phyloP scores from a whole-genome alignment of 2,113 vertebrate genomes.

The Burhinus bistriatus region DNA sequence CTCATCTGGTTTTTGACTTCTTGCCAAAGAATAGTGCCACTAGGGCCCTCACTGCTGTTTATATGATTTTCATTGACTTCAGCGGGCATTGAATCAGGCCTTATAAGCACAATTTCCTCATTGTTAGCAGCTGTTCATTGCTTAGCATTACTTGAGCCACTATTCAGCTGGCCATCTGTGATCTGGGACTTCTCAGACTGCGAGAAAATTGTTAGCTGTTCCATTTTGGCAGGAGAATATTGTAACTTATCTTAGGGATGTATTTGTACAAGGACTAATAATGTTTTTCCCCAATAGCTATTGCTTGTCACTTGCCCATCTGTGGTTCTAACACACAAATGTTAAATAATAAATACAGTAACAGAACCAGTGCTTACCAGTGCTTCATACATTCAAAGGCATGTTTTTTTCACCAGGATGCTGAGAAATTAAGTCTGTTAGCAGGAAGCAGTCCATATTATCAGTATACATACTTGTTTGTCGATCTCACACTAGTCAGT shows the following conservation, averaged over 20 bases:
- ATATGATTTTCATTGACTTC: constrained; percentile 56
- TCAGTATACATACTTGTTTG: background rate
- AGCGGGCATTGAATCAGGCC: background rate
- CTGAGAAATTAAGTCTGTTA: background rate
- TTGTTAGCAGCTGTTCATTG: constrained; percentile 63
- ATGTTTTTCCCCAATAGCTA: constrained; percentile 40
- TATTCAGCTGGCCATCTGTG: constrained; percentile 49
- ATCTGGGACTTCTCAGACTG: constrained; percentile 48
- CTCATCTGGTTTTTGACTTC: background rate
- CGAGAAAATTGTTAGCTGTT: constrained; percentile 37
- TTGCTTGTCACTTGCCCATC: constrained; percentile 37
- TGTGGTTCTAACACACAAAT: constrained; percentile 14
- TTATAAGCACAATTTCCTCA: constrained; percentile 57
- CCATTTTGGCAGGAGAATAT: constrained; percentile 36
- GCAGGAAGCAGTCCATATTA: background rate
- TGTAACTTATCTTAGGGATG: constrained; percentile 17
- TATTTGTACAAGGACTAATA: constrained; percentile 45
- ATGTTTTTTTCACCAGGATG: background rate
- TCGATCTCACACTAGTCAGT: background rate
- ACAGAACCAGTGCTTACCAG: background rate
- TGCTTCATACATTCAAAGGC: background rate
- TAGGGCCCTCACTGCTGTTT: constrained; percentile 17
- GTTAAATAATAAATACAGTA: constrained; percentile 34
- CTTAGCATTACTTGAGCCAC: constrained; percentile 43
- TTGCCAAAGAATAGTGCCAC: constrained; percentile 14